Percentiles rank a stretch among this genome's conserved stretches.
Conservation (phyloP, 2,797 vertebrate species). For the Myiotriccus ornatus region DNA sequence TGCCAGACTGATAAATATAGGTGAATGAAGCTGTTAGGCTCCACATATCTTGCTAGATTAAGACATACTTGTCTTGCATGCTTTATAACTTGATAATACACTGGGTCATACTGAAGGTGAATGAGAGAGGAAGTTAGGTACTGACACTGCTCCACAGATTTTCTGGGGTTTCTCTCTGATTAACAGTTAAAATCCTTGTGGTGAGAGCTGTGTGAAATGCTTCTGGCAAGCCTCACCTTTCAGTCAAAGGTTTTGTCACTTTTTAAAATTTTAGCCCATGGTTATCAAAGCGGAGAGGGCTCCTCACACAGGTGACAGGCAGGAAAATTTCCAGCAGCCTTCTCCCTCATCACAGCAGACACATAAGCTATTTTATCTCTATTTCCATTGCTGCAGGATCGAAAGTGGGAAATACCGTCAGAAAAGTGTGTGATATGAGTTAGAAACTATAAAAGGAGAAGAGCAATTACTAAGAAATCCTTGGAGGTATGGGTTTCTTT, state of each 20-base stretch:
- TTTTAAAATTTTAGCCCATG: background rate
- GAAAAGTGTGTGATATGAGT: background rate
- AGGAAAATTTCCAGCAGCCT: background rate
- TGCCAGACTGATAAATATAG: background rate
- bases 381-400: background rate
- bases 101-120: background rate
- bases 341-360: background rate
- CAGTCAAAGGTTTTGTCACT: background rate
- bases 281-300: background rate
- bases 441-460: background rate
- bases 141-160: background rate
- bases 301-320: background rate
- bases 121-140: background rate
- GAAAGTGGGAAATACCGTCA: background rate
- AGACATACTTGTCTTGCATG: background rate
- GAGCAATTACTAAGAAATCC: background rate
- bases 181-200: background rate
- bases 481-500: background rate
- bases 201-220: background rate
- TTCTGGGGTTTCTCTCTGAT: background rate
- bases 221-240: background rate
- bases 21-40: background rate
- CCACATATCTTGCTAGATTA: background rate
- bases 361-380: constrained; percentile 2
- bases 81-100: background rate